Evolutionary conservation across 1,140 invertebrate species (phyloP), one percentile per base, ranked within the genome.

Genomic region (Sipha flava): DNA sequence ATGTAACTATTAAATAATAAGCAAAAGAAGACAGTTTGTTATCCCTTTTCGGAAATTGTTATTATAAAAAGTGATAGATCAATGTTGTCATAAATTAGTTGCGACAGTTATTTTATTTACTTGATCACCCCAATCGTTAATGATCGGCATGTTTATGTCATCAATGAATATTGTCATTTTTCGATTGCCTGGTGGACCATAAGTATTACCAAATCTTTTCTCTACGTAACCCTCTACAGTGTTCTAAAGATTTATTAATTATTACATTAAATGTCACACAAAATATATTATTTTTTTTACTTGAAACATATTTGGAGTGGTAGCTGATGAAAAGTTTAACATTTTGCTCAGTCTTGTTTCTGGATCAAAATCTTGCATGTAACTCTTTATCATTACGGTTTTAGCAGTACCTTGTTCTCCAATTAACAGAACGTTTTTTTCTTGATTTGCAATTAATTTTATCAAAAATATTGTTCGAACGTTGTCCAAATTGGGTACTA

Each of bases 321-420:
- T 98, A 0, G 96, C 96, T 34, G 95, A 97, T 5, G 96, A 98
- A 85, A 98, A 98, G 86, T 98, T 98, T 83, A 98, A 94, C 0
- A 92, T 92, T 80, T 96, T 89, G 52, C 90, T 91, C 77, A 97
- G 87, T 83, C 95, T 94, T 3, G 89, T 89, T 84, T 98, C 96
- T 0, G 93, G 90, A 86, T 96, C 95, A n/a, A 89, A 88, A 84
- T 95, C 94, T 83, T 92, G 92, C 92, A 97, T 95, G 84, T 95
- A 98, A 9, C 93, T 90, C 85, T 98, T 97, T 89, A 98, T 94
- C 91, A 98, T 98, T 0, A 97, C 93, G 0, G 95, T 98, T 87
- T 98, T 98, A 0, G 94, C 96, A 0, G 96, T 97, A 29, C 97
- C 96, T 86, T 96, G 95, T 86, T 98, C 96, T 59, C 96, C 97